Conservation (phyloP, 2,888 invertebrate species). For the Cephonodes hylas region DNA sequence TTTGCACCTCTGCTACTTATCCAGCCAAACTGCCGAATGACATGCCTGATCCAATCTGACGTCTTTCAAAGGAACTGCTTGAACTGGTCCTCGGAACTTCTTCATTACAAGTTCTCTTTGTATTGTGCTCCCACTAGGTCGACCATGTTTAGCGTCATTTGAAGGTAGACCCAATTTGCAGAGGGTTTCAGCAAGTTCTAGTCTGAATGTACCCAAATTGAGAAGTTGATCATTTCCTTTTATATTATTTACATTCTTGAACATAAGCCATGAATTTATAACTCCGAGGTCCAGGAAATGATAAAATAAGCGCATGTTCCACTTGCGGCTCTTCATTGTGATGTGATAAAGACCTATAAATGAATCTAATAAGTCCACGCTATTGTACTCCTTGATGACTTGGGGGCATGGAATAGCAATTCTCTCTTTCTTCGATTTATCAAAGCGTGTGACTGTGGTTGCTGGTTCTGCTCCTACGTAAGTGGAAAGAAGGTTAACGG, state of each 20-base stretch:
- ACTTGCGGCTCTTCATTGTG: conserved; percentile 38
- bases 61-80: conserved; percentile 32
- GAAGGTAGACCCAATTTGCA: conserved; percentile 36
- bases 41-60: too few relatives aligned
- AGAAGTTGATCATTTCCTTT: conserved; percentile 35
- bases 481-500: conserved; percentile 42
- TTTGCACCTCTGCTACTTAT: too few relatives aligned
- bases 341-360: conserved; percentile 35
- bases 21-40: too few relatives aligned
- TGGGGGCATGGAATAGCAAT: conserved; percentile 29
- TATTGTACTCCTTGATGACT: conserved; percentile 34
- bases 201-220: conserved; percentile 38
- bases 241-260: conserved; percentile 33
- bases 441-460: conserved; percentile 35
- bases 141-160: conserved; percentile 39
- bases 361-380: conserved; percentile 30
- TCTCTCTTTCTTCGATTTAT: conserved; percentile 31
- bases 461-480: conserved; percentile 43
- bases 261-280: conserved; percentile 41
- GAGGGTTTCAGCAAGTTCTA: conserved; percentile 40
- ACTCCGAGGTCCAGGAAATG: conserved; percentile 38
- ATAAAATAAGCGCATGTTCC: conserved; percentile 40
- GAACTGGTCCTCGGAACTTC: conserved; percentile 36
- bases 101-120: conserved; percentile 37
- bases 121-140: conserved; percentile 34